Percentiles rank a stretch among this genome's conserved stretches.
Evolutionary conservation across 2,888 invertebrate genomes (phyloP).

Genomic region (Chymomyza caudatula): DNA sequence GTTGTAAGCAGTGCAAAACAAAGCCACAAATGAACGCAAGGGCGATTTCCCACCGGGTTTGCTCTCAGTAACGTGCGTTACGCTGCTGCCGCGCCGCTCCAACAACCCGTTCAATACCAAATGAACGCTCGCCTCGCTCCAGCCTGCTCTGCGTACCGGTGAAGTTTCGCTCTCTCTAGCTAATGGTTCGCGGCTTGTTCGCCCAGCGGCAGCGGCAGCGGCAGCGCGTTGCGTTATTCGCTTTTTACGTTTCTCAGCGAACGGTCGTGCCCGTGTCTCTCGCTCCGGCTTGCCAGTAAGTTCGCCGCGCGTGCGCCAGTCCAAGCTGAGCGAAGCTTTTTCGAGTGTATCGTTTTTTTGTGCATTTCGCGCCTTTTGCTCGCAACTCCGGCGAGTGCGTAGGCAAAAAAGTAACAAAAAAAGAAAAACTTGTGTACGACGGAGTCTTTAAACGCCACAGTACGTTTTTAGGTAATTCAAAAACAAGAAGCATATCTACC

Average conservation of each 20-base stretch:
- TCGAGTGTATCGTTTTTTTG: conserved; percentile 13
- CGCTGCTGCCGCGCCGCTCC: not conserved
- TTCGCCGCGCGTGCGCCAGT: conserved; percentile 33
- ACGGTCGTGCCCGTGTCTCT: conserved; percentile 64
- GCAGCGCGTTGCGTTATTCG: conserved; percentile 68
- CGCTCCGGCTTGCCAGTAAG: conserved; percentile 25
- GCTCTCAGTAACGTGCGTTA: not conserved
- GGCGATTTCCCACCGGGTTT: too few species aligned
- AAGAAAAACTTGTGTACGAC: not conserved
- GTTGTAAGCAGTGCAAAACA: too few species aligned
- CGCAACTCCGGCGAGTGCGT: conserved; percentile 12
- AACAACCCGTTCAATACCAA: not conserved
- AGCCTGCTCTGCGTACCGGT: conserved; percentile 7
- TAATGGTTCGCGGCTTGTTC: too few species aligned
- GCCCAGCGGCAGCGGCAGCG: too few species aligned
- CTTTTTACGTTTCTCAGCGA: conserved; percentile 76
- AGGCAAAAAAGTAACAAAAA: conserved; percentile 1
- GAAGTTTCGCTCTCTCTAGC: conserved; percentile 49
- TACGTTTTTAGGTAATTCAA: not conserved
- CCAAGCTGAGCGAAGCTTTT: conserved; percentile 12
- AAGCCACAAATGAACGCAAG: not conserved
- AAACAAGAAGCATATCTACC: not conserved
- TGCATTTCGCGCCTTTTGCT: conserved; percentile 31
- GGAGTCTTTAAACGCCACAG: not conserved
- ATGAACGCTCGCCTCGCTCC: too few species aligned